Percentiles rank a stretch among this genome's conserved stretches.
Evolutionary conservation across 1,140 invertebrate species (phyloP).

Genomic region (Orussus abietinus): DNA sequence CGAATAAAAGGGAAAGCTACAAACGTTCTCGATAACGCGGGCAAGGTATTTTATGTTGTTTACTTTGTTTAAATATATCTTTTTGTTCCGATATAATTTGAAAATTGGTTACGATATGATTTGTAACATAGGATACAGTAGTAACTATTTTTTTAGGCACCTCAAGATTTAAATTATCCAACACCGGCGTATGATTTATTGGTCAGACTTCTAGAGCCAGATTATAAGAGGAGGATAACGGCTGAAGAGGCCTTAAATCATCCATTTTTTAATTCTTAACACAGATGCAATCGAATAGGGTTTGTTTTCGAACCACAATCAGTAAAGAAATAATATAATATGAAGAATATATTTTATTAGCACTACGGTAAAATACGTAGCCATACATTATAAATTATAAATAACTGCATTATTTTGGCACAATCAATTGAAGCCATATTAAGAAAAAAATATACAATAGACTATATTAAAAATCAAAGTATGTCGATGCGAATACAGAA

Average conservation of each 20-base stretch:
- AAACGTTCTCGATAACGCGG: constrained; percentile 16
- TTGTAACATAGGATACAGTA: no score
- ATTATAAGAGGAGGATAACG: constrained; percentile 69
- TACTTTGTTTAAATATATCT: constrained; percentile 21
- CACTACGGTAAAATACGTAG: no score
- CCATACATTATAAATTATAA: no score
- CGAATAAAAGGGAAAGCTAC: constrained; percentile 27
- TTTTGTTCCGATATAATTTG: constrained; percentile 8
- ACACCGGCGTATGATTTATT: constrained; percentile 71
- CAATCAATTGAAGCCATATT: no score
- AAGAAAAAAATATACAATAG: no score
- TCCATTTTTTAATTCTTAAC: constrained; percentile 63
- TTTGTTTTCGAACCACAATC: no score
- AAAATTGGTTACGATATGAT: constrained; percentile 14
- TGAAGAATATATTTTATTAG: no score
- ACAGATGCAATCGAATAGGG: no score
- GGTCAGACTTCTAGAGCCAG: constrained; percentile 68
- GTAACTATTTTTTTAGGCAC: constrained; percentile 26
- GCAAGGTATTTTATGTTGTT: constrained; percentile 34
- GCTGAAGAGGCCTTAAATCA: constrained; percentile 71
- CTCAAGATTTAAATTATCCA: constrained; percentile 53
- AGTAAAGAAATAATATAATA: no score
- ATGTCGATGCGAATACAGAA: no score
- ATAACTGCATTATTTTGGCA: no score
- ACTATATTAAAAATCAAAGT: no score